A percentile compares a stretch with the other conserved stretches of the same genome.
phyloP scores from a whole-genome alignment of 2,113 vertebrate species.

The Eolophus roseicapilla region DNA sequence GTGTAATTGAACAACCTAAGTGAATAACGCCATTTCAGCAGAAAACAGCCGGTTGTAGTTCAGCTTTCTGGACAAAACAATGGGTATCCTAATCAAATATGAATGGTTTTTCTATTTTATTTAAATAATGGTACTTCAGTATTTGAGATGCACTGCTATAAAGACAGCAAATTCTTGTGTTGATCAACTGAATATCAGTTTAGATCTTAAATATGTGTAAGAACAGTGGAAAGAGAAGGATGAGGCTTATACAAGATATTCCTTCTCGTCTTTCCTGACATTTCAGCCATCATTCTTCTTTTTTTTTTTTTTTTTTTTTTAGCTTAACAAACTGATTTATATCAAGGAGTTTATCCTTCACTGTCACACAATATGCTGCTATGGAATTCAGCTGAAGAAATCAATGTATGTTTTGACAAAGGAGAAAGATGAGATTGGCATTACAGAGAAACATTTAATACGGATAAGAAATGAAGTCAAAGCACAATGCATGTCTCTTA shows the following conservation, averaged over 20 bases:
- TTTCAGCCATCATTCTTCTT: background rate
- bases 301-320: background rate
- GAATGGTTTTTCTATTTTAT: background rate
- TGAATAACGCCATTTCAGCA: background rate
- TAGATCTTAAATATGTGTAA: background rate
- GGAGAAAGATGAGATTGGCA: conserved; percentile 23
- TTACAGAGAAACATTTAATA: conserved; percentile 23
- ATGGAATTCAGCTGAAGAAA: conserved; percentile 10
- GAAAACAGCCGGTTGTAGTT: background rate
- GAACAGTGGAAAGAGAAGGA: background rate
- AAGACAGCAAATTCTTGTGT: background rate
- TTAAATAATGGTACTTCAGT: background rate
- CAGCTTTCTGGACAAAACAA: background rate
- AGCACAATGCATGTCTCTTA: background rate
- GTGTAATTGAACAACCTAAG: background rate
- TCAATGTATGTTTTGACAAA: conserved; percentile 14
- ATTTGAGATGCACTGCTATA: background rate
- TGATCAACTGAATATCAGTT: background rate
- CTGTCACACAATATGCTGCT: conserved; percentile 10
- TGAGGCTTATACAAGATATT: background rate
- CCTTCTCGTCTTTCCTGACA: background rate
- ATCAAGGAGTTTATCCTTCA: background rate
- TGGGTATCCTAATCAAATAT: background rate
- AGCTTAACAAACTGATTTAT: background rate
- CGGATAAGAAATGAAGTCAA: conserved; percentile 9